phyloP scores from a whole-genome alignment of 1,140 invertebrate genomes.

The Drosophila carrolli region DNA sequence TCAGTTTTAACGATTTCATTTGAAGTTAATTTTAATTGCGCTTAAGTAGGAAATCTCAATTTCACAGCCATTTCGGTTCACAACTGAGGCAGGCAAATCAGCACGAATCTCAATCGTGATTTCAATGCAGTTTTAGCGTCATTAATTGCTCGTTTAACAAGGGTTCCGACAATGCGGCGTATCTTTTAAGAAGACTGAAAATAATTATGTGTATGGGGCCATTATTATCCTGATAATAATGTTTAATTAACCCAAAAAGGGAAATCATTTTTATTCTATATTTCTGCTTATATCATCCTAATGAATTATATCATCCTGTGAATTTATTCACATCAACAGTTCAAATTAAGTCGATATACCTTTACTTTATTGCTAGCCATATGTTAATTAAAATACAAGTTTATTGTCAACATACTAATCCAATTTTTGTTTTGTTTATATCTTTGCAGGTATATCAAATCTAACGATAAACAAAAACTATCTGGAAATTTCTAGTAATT shows the following conservation, averaged over 20 bases:
- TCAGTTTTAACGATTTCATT: constrained; percentile 54
- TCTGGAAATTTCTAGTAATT: constrained; percentile 10
- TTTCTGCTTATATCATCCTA: neutral
- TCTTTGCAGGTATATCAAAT: constrained; percentile 27
- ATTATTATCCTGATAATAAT: constrained; percentile 1
- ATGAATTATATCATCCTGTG: no score
- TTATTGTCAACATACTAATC: constrained; percentile 1
- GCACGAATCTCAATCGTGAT: constrained; percentile 49
- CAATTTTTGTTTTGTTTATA: neutral
- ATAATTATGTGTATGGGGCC: neutral
- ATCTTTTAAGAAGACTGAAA: neutral
- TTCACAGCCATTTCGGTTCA: constrained; percentile 68
- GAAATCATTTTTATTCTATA: neutral
- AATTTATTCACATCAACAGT: no score
- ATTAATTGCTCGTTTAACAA: constrained; percentile 45
- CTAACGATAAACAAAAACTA: neutral
- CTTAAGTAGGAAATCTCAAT: constrained; percentile 80
- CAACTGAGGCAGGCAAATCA: constrained; percentile 59
- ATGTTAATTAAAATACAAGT: constrained; percentile 2
- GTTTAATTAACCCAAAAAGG: no score
- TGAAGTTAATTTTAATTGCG: constrained; percentile 78
- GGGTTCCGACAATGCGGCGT: neutral
- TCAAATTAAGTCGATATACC: no score
- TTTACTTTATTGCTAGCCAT: neutral
- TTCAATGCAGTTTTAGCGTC: constrained; percentile 44